Evolutionary conservation across 1,140 invertebrate genomes (phyloP).

Genomic region (Dryas iulia): DNA sequence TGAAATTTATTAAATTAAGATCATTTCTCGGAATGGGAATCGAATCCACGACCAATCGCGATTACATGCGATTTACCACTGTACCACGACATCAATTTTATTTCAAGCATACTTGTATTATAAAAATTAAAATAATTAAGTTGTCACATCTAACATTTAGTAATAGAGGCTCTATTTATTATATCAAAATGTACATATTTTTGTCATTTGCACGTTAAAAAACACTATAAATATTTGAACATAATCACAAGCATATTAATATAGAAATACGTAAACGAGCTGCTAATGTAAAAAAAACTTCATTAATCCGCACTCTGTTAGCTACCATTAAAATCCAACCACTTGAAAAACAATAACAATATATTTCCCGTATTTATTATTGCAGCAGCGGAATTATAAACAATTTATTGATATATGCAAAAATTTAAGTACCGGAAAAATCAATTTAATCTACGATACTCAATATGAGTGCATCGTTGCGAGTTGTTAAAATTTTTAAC

Average conservation of each 20-base stretch:
- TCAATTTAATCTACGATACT: conserved; percentile 27
- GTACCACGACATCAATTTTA: too few relatives aligned
- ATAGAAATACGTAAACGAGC: not conserved
- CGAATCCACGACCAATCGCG: too few relatives aligned
- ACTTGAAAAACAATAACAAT: not conserved
- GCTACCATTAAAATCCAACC: conserved; percentile 12
- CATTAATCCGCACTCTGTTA: not conserved
- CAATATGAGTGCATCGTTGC: conserved; percentile 18
- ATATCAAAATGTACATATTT: too few relatives aligned
- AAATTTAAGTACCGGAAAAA: conserved; percentile 16
- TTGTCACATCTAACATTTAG: too few relatives aligned
- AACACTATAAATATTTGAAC: too few relatives aligned
- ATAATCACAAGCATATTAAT: not conserved
- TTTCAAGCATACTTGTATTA: too few relatives aligned
- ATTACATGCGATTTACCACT: too few relatives aligned
- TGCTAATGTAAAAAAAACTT: not conserved
- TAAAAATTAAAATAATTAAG: too few relatives aligned
- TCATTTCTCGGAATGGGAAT: too few relatives aligned
- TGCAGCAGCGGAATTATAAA: not conserved
- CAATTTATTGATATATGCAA: conserved; percentile 10
- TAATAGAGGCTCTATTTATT: too few relatives aligned
- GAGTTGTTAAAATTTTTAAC: conserved; percentile 32
- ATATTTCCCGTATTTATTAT: conserved; percentile 3
- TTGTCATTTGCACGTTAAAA: too few relatives aligned
- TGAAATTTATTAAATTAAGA: too few relatives aligned